Conservation (phyloP, 2,888 invertebrate species). For the Hipparchia sbordonii region DNA sequence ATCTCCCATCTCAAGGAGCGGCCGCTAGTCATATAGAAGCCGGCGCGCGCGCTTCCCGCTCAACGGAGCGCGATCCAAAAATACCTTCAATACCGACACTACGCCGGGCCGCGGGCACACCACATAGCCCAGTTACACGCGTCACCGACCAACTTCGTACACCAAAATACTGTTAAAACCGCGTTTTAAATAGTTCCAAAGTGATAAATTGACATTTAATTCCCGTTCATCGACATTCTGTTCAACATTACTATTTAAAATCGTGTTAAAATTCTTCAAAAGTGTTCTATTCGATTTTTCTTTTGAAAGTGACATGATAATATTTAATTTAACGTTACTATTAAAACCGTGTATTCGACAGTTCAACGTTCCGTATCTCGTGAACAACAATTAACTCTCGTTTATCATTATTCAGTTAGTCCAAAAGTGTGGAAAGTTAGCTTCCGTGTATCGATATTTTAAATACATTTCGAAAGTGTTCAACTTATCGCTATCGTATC, state of each 20-base stretch:
- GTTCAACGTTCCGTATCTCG: not conserved
- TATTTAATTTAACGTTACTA: too few relatives aligned
- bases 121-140: slow-evolving; percentile 52
- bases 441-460: not conserved
- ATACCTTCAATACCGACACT: slow-evolving; percentile 51
- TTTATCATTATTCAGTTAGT: not conserved
- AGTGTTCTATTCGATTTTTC: too few relatives aligned
- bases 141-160: slow-evolving; percentile 40
- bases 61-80: slow-evolving; percentile 61
- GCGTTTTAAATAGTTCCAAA: slow-evolving; percentile 1
- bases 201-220: not conserved
- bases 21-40: slow-evolving; percentile 62
- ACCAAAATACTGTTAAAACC: not conserved
- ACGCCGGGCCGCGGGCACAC: slow-evolving; percentile 48
- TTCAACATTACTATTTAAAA: not conserved
- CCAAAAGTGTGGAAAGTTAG: not conserved
- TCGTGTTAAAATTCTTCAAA: not conserved
- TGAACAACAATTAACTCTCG: not conserved
- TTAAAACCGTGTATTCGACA: not conserved
- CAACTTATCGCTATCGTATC: not conserved
- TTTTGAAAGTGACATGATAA: too few relatives aligned
- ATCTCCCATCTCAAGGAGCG: slow-evolving; percentile 79
- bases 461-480: not conserved
- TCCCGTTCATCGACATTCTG: not conserved
- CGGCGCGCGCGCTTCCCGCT: slow-evolving; percentile 76